Evolutionary conservation across 2,113 vertebrate species (phyloP), one percentile per base, ranked within the genome.

Genomic region (Paramisgurnus dabryanus): DNA sequence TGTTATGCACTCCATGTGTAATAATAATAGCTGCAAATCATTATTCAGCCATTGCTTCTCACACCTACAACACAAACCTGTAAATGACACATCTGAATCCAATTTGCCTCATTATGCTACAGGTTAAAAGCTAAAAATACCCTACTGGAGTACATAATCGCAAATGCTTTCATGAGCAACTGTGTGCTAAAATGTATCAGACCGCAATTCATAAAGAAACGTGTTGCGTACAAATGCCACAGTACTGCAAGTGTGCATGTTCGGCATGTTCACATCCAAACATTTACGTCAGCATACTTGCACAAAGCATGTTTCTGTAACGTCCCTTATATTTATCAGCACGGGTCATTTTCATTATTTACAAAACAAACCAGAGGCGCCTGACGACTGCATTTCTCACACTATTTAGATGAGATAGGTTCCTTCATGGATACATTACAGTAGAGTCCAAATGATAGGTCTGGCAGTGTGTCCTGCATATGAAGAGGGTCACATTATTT

Each of bases 401-500:
- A 1, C 58, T 27, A 13, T 63, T 75, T 2, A 49, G 41, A 64
- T 75, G 47, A 61, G 58, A 66, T n/a, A 6, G n/a, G 40, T 63
- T 41, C 67, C 18, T 18, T 17, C 18, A 58, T 58, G 60, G 76
- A 9, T 69, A 55, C 12, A 57, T 69, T 55, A 72, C 58, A 79
- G 66, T 18, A 47, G 66, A 55, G 12, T 45, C n/a, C 15, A 10
- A 27, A 6, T 45, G n/a, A 67, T 15, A 81, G 45, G 68, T 12
- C 15, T 65, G 72, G 65, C 76, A 43, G 65, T 68, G 27, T 39
- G 5, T 73, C 58, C 68, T 64, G 63, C 8, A 50, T 58, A 13
- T 50, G 63, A 41, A 69, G 18, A 50, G 27, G 39, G 71, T 85
- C 80, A 82, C 76, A 66, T 76, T 69, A 43, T 69, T 50, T 63